Evolutionary conservation across 2,888 invertebrate genomes (phyloP).

Genomic region (Drosophila algonquin): DNA sequence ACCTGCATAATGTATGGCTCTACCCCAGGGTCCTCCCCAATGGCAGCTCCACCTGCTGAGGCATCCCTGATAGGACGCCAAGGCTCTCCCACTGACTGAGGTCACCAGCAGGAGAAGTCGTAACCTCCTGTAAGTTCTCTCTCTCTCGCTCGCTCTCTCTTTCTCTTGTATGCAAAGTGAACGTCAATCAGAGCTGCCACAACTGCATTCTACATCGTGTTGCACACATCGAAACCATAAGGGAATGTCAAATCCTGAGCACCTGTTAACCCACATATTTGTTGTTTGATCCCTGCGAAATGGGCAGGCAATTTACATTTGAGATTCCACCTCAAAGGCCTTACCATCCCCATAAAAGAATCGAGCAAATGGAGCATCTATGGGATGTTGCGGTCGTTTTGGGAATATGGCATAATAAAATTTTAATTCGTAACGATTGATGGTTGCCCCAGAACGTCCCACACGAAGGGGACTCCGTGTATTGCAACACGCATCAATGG

Average conservation of each 20-base stretch:
- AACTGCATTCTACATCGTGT: slow-evolving; percentile 25
- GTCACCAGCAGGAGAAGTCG: slow-evolving; percentile 25
- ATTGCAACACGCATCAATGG: slow-evolving; percentile 25
- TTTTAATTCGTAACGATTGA: slow-evolving; percentile 76
- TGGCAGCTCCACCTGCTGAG: slow-evolving; percentile 7
- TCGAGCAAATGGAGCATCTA: not conserved
- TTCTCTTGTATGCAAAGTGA: slow-evolving; percentile 22
- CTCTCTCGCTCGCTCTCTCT: not conserved
- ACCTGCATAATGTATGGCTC: slow-evolving; percentile 73
- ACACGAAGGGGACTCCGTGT: slow-evolving; percentile 29
- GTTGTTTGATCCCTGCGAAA: not conserved
- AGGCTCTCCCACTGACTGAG: slow-evolving; percentile 42
- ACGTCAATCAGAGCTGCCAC: slow-evolving; percentile 41
- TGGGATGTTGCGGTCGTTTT: slow-evolving; percentile 19
- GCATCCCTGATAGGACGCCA: no score
- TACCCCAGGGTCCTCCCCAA: slow-evolving; percentile 12
- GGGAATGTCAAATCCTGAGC: not conserved
- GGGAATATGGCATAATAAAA: slow-evolving; percentile 63
- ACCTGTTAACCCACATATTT: slow-evolving; percentile 37
- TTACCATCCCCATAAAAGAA: slow-evolving; percentile 28
- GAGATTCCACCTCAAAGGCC: slow-evolving; percentile 1
- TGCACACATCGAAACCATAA: slow-evolving; percentile 14
- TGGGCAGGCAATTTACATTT: slow-evolving; percentile 28
- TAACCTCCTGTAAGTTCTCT: no score
- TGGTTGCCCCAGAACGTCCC: slow-evolving; percentile 38